These are phyloP conservation scores for Epizoanthus illoricatus DNA, from an alignment of 92 coral and sea anemone species.

Conservation along the genomic window DNA sequence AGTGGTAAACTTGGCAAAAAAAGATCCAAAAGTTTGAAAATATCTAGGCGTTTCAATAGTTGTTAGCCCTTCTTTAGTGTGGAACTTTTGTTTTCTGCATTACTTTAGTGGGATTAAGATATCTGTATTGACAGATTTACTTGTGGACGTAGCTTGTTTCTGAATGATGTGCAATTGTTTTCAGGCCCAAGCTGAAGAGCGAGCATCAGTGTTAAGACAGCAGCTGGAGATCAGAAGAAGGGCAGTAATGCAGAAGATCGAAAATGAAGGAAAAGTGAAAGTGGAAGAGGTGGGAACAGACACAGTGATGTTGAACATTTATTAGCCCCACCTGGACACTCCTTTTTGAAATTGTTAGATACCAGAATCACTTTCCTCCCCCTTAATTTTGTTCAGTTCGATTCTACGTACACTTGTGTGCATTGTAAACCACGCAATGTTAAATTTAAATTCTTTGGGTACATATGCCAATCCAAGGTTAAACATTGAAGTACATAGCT, in stretches of 20 bases:
- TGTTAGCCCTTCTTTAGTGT: too few relatives aligned
- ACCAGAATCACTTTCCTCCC: not conserved
- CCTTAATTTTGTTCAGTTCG: not conserved
- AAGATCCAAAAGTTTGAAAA: too few relatives aligned
- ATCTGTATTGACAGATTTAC: not conserved
- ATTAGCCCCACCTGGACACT: too few relatives aligned
- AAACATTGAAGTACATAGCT: not conserved
- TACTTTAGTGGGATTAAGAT: not conserved
- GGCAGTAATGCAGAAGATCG: conserved; percentile 78
- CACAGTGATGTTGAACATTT: not conserved
- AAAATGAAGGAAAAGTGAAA: conserved; percentile 76
- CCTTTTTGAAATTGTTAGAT: not conserved
- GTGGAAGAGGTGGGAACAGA: conserved; percentile 68
- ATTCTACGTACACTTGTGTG: not conserved
- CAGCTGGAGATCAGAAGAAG: conserved; percentile 85
- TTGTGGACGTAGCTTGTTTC: not conserved
- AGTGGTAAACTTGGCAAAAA: too few relatives aligned
- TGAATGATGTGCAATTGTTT: not conserved
- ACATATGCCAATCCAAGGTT: too few relatives aligned
- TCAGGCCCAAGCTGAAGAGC: conserved; percentile 95
- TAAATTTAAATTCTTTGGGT: too few relatives aligned
- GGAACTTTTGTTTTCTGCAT: too few relatives aligned
- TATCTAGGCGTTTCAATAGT: too few relatives aligned
- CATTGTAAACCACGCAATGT: too few relatives aligned
- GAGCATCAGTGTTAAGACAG: conserved; percentile 86